A percentile compares a stretch with the other conserved stretches of the same genome.
Evolutionary conservation across 2,888 invertebrate genomes (phyloP).

Genomic region (Lapara coniferarum): DNA sequence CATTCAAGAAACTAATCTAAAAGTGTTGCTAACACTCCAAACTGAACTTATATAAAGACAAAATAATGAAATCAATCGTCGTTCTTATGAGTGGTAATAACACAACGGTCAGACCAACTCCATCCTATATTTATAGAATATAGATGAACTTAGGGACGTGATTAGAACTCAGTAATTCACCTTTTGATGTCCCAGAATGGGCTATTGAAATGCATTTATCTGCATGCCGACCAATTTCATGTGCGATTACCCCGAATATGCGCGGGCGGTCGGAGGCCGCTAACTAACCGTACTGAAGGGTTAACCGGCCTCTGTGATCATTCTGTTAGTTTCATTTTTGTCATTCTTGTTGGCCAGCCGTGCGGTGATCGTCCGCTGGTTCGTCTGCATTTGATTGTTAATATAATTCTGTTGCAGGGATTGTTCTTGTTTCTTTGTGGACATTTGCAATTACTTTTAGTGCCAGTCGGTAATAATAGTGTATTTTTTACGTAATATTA

Average conservation of each 20-base stretch:
- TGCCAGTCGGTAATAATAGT: no score
- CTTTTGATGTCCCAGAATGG: conserved; percentile 61
- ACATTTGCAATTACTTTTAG: not conserved
- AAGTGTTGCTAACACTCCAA: no score
- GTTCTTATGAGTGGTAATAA: no score
- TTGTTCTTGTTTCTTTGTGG: not conserved
- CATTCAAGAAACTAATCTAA: no score
- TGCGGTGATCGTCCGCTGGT: conserved; percentile 44
- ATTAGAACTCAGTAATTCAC: conserved; percentile 33
- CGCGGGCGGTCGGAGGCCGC: conserved; percentile 41
- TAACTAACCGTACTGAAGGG: conserved; percentile 80
- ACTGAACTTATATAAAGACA: no score
- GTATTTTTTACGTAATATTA: no score
- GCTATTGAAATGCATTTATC: conserved; percentile 67
- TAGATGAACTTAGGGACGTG: not conserved
- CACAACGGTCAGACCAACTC: no score
- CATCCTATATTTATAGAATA: no score
- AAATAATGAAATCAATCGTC: no score
- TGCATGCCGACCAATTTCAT: conserved; percentile 67
- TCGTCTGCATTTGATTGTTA: conserved; percentile 20
- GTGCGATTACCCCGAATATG: conserved; percentile 64
- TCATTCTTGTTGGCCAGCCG: conserved; percentile 65
- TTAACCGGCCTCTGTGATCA: conserved; percentile 42
- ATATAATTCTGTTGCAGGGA: not conserved
- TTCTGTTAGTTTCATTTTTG: conserved; percentile 61